Evolutionary conservation across 2,797 vertebrate genomes (phyloP).

Genomic region (Apodemus agrarius): DNA sequence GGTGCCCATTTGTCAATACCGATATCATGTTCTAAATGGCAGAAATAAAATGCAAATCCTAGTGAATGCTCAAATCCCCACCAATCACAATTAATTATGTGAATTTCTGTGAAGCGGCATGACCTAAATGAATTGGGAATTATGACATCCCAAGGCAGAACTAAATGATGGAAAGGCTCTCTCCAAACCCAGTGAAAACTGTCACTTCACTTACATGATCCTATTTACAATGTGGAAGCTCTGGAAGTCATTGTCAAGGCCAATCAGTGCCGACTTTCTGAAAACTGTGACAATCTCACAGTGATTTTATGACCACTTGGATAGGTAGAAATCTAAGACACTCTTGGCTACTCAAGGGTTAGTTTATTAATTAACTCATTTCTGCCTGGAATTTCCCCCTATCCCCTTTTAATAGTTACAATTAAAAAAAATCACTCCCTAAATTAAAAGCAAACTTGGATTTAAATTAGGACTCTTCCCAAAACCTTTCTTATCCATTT

Average conservation of each 20-base stretch:
- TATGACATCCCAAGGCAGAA: slow-evolving; percentile 58
- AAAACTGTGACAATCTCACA: slow-evolving; percentile 61
- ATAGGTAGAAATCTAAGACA: background rate
- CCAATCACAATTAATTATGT: slow-evolving; percentile 75
- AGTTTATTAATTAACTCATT: slow-evolving; percentile 40
- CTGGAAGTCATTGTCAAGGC: slow-evolving; percentile 72
- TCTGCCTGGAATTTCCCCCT: background rate
- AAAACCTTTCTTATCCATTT: slow-evolving; percentile 8
- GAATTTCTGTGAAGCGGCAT: slow-evolving; percentile 59
- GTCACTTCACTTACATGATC: slow-evolving; percentile 68
- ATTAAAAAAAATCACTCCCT: background rate
- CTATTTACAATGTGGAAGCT: slow-evolving; percentile 68
- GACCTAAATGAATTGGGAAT: slow-evolving; percentile 64
- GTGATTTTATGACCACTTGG: slow-evolving; percentile 12
- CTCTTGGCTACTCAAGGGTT: background rate
- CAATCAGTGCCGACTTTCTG: slow-evolving; percentile 64
- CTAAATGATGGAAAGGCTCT: slow-evolving; percentile 61
- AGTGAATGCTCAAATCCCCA: slow-evolving; percentile 64
- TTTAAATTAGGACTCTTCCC: background rate
- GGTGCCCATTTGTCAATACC: background rate
- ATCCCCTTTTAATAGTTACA: background rate
- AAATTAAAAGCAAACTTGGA: background rate
- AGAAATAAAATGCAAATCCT: slow-evolving; percentile 55
- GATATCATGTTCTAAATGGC: slow-evolving; percentile 25
- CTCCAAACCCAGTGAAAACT: slow-evolving; percentile 60